Evolutionary conservation across 2,888 invertebrate species (phyloP).

Genomic region (Andrena haemorrhoa): DNA sequence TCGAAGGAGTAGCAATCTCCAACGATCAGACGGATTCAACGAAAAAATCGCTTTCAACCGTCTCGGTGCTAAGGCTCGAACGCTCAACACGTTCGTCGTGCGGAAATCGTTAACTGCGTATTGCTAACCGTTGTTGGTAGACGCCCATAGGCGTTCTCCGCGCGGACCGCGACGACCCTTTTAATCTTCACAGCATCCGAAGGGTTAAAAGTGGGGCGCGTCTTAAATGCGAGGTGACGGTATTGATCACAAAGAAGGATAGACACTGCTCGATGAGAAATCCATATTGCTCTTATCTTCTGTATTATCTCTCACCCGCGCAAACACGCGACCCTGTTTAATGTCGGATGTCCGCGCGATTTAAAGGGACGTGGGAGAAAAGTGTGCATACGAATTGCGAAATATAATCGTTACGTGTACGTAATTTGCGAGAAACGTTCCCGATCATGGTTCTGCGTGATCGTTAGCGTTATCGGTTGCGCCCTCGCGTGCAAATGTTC

Average conservation of each 20-base stretch:
- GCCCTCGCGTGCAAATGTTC: conserved; percentile 12
- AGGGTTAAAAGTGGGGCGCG: conserved; percentile 8
- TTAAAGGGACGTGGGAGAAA: too few species aligned
- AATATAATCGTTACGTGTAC: neutral
- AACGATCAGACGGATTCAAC: too few species aligned
- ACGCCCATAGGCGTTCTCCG: neutral
- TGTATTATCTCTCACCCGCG: neutral
- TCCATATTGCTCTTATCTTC: neutral
- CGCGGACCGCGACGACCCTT: neutral
- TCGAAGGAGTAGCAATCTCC: too few species aligned
- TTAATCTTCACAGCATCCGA: neutral
- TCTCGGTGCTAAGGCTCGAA: neutral
- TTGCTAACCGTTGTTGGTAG: neutral
- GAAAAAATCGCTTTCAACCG: neutral
- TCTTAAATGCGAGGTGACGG: neutral
- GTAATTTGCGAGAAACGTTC: neutral
- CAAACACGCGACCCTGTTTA: too few species aligned
- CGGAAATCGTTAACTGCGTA: neutral
- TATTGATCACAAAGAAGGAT: conserved; percentile 2
- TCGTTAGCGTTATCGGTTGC: neutral
- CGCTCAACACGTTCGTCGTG: too few species aligned
- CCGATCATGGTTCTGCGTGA: neutral
- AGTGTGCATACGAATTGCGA: too few species aligned
- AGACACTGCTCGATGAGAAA: neutral
- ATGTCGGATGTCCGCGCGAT: too few species aligned